Evolutionary conservation across 2,888 invertebrate species (phyloP).

Genomic region (Drosophila cracens): DNA sequence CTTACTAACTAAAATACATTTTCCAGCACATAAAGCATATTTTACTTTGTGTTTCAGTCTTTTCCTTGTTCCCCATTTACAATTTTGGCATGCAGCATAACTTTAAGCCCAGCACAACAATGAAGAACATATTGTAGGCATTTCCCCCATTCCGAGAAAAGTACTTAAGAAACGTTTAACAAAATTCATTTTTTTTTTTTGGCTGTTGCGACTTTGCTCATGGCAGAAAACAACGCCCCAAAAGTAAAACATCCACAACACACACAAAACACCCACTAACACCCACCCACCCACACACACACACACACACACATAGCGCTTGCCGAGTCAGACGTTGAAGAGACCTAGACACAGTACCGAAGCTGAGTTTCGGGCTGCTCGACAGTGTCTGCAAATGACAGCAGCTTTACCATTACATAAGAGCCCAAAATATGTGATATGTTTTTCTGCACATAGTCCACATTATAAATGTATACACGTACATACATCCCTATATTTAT

Average conservation of each 20-base stretch:
- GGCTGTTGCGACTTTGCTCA: conserved; percentile 40
- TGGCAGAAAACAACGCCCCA: conserved; percentile 67
- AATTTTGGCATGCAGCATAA: background rate
- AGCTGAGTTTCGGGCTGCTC: conserved; percentile 50
- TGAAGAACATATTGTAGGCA: conserved; percentile 60
- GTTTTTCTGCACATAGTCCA: conserved; percentile 45
- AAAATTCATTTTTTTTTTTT: conserved; percentile 59
- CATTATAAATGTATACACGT: conserved; percentile 34
- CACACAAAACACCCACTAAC: conserved; percentile 3
- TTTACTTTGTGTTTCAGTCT: background rate
- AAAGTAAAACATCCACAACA: conserved; percentile 59
- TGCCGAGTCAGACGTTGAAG: conserved; percentile 30
- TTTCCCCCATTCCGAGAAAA: conserved; percentile 26
- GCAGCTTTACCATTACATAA: conserved; percentile 75
- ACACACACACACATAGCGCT: conserved; percentile 19
- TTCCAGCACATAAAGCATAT: background rate
- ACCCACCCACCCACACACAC: background rate
- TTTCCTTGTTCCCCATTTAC: background rate
- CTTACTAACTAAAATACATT: background rate
- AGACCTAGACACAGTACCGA: conserved; percentile 55
- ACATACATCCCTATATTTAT: conserved; percentile 28
- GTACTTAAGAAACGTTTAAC: conserved; percentile 63
- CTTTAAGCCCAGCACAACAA: conserved; percentile 26
- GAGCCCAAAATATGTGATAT: conserved; percentile 74
- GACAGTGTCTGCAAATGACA: conserved; percentile 69